A percentile compares a stretch with the other conserved stretches of the same genome.
Conservation (phyloP, 1,140 invertebrate species). For the Mamestra configurata region DNA sequence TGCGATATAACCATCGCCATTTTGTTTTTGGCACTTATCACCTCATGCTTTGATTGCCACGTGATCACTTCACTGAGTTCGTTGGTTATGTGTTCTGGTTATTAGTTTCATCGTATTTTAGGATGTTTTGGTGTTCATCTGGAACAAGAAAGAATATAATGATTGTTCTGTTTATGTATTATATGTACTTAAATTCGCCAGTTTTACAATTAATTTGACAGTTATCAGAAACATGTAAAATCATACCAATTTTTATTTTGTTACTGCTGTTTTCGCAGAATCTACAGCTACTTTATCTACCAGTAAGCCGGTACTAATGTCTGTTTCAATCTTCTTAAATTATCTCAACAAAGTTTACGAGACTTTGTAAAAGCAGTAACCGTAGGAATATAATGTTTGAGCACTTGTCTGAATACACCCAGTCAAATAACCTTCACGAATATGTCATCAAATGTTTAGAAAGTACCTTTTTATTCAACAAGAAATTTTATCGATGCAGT, state of each 20-base stretch:
- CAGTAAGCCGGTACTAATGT: too few species aligned
- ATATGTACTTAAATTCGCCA: not conserved
- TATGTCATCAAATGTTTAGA: constrained; percentile 15
- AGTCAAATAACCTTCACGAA: not conserved
- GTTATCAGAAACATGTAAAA: not conserved
- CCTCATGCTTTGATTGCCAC: constrained; percentile 65
- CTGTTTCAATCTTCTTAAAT: too few species aligned
- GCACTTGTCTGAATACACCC: not conserved
- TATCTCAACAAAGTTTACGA: too few species aligned
- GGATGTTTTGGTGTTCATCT: not conserved
- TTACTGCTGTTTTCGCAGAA: too few species aligned
- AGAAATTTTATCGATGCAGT: constrained; percentile 35
- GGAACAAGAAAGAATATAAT: constrained; percentile 24
- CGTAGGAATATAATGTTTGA: too few species aligned
- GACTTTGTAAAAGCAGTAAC: too few species aligned
- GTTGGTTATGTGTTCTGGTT: not conserved
- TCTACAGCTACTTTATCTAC: too few species aligned
- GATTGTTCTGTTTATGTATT: not conserved
- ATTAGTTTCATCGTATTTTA: not conserved
- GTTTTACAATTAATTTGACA: not conserved
- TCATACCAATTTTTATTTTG: too few species aligned
- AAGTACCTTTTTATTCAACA: constrained; percentile 19
- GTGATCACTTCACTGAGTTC: constrained; percentile 38
- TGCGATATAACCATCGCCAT: constrained; percentile 87
- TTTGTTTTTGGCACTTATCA: constrained; percentile 73